Percentiles rank a stretch among this genome's conserved stretches.
These are phyloP conservation scores for Euwallacea similis DNA, from an alignment of 1,140 invertebrate genomes.

Conservation along the genomic window DNA sequence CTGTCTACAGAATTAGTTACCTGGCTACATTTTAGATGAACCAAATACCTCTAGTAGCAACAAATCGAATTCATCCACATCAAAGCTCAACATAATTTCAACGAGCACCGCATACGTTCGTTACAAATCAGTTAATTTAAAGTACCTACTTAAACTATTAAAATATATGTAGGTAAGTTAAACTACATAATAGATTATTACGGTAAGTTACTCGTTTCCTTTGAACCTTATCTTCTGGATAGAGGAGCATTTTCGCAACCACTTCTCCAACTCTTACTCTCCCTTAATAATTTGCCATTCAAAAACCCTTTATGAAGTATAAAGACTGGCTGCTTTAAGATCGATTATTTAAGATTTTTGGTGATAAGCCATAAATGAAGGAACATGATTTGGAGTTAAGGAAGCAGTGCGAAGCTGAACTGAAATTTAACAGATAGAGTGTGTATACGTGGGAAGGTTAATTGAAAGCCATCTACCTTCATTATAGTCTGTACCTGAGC, in stretches of 20 bases:
- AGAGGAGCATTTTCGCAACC: conserved; percentile 26
- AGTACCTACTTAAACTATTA: conserved; percentile 38
- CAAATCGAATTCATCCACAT: no score
- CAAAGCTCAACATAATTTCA: no score
- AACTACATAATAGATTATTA: conserved; percentile 34
- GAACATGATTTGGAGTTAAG: neutral
- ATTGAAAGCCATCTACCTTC: conserved; percentile 36
- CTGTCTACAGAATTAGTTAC: no score
- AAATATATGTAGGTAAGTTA: conserved; percentile 36
- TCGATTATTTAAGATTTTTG: no score
- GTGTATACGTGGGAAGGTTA: conserved; percentile 32
- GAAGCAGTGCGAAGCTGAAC: conserved; percentile 15
- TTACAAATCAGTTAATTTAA: conserved; percentile 24
- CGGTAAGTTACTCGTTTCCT: conserved; percentile 33
- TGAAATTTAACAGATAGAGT: conserved; percentile 26
- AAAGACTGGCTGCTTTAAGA: no score
- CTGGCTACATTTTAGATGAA: no score
- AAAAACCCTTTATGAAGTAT: no score
- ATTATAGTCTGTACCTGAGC: conserved; percentile 36
- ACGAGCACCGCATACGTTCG: neutral
- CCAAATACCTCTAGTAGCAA: no score
- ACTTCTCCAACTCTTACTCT: no score
- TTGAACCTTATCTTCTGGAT: conserved; percentile 20
- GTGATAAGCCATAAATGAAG: no score
- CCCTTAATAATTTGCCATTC: no score